Evolutionary conservation across 2,797 vertebrate genomes (phyloP).

Genomic region (Sandelia bainsii): DNA sequence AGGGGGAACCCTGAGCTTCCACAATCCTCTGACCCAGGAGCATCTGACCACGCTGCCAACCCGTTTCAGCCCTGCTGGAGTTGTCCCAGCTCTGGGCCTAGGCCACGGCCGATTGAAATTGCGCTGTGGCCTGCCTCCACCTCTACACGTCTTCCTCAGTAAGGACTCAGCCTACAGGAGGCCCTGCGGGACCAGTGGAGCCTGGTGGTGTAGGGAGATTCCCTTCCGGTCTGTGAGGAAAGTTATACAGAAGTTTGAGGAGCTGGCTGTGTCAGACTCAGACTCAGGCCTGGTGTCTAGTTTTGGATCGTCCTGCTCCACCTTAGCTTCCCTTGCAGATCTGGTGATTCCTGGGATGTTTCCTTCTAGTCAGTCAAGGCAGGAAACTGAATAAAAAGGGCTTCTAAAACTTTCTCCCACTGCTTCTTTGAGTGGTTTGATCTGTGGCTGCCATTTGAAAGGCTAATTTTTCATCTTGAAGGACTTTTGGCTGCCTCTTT

Average conservation of each 20-base stretch:
- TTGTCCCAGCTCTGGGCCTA: slow-evolving; percentile 71
- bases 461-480: slow-evolving; percentile 73
- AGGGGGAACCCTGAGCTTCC: slow-evolving; percentile 76
- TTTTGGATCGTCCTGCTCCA: slow-evolving; percentile 67
- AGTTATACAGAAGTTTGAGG: slow-evolving; percentile 80
- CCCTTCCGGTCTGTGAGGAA: slow-evolving; percentile 70
- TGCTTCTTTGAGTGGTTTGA: slow-evolving; percentile 53
- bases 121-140: slow-evolving; percentile 72
- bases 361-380: slow-evolving; percentile 18
- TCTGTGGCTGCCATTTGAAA: slow-evolving; percentile 74
- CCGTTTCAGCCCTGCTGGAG: slow-evolving; percentile 62
- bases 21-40: slow-evolving; percentile 80
- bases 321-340: slow-evolving; percentile 56
- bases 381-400: slow-evolving; percentile 50
- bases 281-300: slow-evolving; percentile 70
- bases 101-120: slow-evolving; percentile 77
- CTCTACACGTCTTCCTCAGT: slow-evolving; percentile 73
- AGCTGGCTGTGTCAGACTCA: slow-evolving; percentile 64
- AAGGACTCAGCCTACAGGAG: slow-evolving; percentile 70
- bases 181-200: slow-evolving; percentile 22
- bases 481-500: slow-evolving; percentile 54
- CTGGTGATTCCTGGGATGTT: slow-evolving; percentile 18
- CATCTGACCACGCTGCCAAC: slow-evolving; percentile 75
- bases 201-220: slow-evolving; percentile 66
- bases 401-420: slow-evolving; percentile 40